Conservation (phyloP, 2,797 vertebrate genomes). For the Cossypha niveicapilla region DNA sequence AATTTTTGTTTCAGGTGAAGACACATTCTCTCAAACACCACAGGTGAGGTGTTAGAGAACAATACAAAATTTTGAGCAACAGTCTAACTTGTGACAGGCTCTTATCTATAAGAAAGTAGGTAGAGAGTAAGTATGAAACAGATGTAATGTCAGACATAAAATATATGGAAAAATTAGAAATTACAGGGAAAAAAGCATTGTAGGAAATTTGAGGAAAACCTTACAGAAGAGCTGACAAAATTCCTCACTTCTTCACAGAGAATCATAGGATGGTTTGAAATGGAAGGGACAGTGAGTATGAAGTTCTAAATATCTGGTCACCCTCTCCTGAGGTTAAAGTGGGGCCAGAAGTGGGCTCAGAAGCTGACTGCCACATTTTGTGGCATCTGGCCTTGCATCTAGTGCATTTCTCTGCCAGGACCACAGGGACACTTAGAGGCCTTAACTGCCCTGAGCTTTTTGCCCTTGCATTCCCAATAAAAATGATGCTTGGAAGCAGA, state of each 20-base stretch:
- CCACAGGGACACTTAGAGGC: background rate
- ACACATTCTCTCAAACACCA: accelerated
- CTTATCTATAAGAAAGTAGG: background rate
- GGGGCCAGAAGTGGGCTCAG: background rate
- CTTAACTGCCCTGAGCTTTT: background rate
- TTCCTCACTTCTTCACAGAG: background rate
- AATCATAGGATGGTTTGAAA: background rate
- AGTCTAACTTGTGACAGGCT: background rate
- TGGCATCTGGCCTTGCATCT: background rate
- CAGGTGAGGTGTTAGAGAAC: background rate
- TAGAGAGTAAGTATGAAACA: background rate
- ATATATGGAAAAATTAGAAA: background rate
- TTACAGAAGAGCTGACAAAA: background rate
- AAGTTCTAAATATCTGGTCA: background rate
- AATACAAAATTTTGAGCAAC: accelerated
- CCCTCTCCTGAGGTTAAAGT: background rate
- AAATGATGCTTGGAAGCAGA: background rate
- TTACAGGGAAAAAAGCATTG: background rate
- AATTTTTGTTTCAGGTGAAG: background rate
- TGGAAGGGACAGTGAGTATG: background rate
- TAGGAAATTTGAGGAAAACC: background rate
- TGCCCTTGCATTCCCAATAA: background rate
- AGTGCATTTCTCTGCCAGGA: too few relatives aligned
- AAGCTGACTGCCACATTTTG: background rate
- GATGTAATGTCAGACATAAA: background rate